Evolutionary conservation across 92 coral and sea anemone species (phyloP).

Genomic region (Micromussa lordhowensis): DNA sequence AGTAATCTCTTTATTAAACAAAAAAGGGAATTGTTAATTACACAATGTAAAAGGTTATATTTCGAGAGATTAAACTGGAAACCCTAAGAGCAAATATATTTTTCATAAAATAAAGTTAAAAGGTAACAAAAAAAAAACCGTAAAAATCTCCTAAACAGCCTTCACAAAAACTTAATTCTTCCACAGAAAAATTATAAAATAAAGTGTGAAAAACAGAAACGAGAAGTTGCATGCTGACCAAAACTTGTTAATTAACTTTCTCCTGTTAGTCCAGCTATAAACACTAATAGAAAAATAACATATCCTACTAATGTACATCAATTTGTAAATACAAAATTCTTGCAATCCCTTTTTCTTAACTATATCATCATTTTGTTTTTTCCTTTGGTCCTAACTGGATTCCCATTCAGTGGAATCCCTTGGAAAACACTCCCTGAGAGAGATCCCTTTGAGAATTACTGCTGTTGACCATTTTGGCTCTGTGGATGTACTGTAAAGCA

Average conservation of each 20-base stretch:
- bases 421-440: neutral
- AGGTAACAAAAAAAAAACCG: neutral
- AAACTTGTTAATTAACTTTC: neutral
- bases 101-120: no score
- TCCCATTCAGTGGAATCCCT: neutral
- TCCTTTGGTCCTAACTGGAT: neutral
- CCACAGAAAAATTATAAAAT: neutral
- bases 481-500: neutral
- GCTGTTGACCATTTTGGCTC: neutral
- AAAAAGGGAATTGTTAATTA: neutral
- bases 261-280: neutral
- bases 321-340: neutral
- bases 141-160: neutral
- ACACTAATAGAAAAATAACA: neutral
- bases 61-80: neutral
- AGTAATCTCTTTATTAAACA: no score
- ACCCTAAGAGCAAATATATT: neutral
- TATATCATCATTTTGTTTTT: neutral
- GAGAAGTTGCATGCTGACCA: neutral
- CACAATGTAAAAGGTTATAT: no score
- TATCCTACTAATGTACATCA: neutral
- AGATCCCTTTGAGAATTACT: neutral
- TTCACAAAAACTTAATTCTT: neutral
- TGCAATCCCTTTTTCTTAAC: neutral
- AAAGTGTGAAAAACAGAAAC: neutral